Evolutionary conservation across 2,888 invertebrate species (phyloP).

Genomic region (Allygus modestus): DNA sequence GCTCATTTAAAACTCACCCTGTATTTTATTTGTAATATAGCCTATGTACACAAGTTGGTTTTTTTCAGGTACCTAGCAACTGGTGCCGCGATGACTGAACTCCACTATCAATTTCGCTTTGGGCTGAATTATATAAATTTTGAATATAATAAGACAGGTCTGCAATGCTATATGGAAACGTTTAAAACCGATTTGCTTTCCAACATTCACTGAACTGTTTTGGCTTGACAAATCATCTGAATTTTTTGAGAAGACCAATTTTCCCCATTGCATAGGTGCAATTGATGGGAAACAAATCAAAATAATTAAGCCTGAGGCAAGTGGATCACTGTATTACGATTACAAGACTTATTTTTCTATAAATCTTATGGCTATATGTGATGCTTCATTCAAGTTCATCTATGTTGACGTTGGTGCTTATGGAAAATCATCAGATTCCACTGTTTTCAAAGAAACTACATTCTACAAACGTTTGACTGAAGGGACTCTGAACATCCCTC

Average conservation of each 20-base stretch:
- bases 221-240: conserved; percentile 46
- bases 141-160: conserved; percentile 36
- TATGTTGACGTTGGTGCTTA: conserved; percentile 69
- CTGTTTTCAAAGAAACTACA: conserved; percentile 39
- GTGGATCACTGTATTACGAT: conserved; percentile 69
- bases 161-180: conserved; percentile 49
- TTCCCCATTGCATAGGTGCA: conserved; percentile 70
- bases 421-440: conserved; percentile 63
- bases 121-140: conserved; percentile 32
- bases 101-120: conserved; percentile 38
- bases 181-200: conserved; percentile 37
- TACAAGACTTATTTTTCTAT: conserved; percentile 70
- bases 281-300: conserved; percentile 68
- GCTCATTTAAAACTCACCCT: too few relatives aligned
- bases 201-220: conserved; percentile 30
- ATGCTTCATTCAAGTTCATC: conserved; percentile 69
- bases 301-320: conserved; percentile 68
- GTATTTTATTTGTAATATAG: too few relatives aligned
- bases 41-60: neutral
- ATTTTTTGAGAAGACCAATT: conserved; percentile 67
- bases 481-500: conserved; percentile 58
- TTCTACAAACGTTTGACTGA: conserved; percentile 52
- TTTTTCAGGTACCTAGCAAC: conserved; percentile 43
- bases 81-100: conserved; percentile 37
- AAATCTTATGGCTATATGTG: conserved; percentile 68